phyloP scores from a whole-genome alignment of 2,113 vertebrate genomes.

The Semnornis frantzii region DNA sequence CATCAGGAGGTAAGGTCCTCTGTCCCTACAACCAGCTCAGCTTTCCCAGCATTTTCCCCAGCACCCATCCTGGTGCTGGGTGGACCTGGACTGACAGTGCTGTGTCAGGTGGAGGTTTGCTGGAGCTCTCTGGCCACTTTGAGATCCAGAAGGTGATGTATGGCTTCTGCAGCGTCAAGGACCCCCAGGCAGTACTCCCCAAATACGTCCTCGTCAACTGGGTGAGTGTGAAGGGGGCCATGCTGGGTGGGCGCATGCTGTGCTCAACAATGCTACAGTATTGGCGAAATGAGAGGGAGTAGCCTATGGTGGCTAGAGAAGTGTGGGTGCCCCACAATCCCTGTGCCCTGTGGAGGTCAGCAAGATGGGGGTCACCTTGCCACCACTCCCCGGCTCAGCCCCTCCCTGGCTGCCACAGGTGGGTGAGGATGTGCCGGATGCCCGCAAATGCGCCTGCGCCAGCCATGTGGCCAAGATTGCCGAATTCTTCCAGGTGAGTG shows the following conservation, averaged over 20 bases:
- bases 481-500: conserved; percentile 94
- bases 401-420: conserved; percentile 76
- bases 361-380: neutral
- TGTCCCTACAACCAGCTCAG: accelerated
- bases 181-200: conserved; percentile 87
- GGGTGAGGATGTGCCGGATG: conserved; percentile 93
- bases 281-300: neutral
- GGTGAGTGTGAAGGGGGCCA: conserved; percentile 74
- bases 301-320: neutral
- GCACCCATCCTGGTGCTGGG: neutral
- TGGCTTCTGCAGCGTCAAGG: conserved; percentile 97
- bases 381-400: neutral
- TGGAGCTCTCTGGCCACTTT: conserved; percentile 89
- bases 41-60: neutral
- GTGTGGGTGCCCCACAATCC: neutral
- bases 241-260: accelerated
- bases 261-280: neutral
- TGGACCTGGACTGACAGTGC: neutral
- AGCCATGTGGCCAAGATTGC: conserved; percentile 96
- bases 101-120: conserved; percentile 87
- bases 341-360: accelerated
- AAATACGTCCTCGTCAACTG: conserved; percentile 99
- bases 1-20: conserved; percentile 87
- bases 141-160: conserved; percentile 96
- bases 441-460: conserved; percentile 94